These are phyloP conservation scores for Myripristis murdjan DNA, from an alignment of 2,797 vertebrate genomes.

Conservation along the genomic window DNA sequence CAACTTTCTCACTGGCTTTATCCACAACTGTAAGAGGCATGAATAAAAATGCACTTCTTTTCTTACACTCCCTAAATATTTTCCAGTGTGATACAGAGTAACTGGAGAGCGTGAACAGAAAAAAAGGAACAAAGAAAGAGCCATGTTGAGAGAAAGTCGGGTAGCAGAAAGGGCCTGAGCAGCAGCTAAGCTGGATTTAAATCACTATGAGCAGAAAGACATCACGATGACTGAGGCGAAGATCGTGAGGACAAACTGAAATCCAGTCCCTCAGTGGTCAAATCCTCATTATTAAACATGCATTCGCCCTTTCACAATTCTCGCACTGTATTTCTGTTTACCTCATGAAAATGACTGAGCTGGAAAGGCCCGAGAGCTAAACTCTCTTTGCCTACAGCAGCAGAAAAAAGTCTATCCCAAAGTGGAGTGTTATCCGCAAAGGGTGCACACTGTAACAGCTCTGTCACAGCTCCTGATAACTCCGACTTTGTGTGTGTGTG, in stretches of 20 bases:
- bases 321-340: neutral
- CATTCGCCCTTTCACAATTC: neutral
- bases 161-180: constrained; percentile 3
- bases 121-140: neutral
- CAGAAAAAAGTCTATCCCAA: neutral
- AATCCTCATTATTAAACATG: neutral
- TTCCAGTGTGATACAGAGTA: neutral
- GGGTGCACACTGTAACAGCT: neutral
- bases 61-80: neutral
- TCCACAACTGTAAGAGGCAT: constrained; percentile 2
- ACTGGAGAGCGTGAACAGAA: neutral
- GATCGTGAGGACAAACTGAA: neutral
- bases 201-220: constrained; percentile 2
- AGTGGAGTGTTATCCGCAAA: neutral
- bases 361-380: neutral
- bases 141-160: neutral
- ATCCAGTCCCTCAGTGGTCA: neutral
- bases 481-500: neutral
- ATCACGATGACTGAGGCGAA: neutral
- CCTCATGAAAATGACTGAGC: neutral
- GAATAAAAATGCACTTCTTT: neutral
- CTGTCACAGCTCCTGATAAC: neutral
- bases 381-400: neutral
- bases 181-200: neutral
- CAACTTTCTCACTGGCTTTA: neutral